These are phyloP conservation scores for Diaperis boleti DNA, from an alignment of 2,888 invertebrate species.

Conservation along the genomic window DNA sequence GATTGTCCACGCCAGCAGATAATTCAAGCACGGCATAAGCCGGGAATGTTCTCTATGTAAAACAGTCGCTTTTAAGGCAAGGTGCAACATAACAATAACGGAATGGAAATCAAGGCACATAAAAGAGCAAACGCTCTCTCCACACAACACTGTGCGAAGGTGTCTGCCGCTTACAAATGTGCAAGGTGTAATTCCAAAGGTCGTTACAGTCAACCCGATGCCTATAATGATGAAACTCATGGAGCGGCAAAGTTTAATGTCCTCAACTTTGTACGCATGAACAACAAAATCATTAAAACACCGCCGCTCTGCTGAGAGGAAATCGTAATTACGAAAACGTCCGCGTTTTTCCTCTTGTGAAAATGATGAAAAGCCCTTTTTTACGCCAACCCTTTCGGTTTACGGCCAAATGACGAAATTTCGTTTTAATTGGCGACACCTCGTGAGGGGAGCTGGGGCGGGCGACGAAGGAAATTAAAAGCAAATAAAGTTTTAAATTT, in stretches of 20 bases:
- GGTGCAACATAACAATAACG: constrained; percentile 48
- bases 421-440: constrained; percentile 19
- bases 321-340: constrained; percentile 2
- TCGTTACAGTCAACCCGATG: constrained; percentile 50
- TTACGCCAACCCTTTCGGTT: constrained; percentile 1
- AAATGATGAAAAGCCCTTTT: constrained; percentile 3
- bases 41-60: constrained; percentile 7
- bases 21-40: constrained; percentile 9
- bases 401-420: constrained; percentile 14
- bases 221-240: constrained; percentile 51
- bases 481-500: too few species aligned
- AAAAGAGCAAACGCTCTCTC: constrained; percentile 45
- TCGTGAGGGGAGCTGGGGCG: too few species aligned
- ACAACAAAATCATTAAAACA: constrained; percentile 29
- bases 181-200: constrained; percentile 48
- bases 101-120: constrained; percentile 52
- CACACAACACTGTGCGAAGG: constrained; percentile 45
- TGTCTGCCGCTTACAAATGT: constrained; percentile 51
- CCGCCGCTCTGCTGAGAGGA: constrained; percentile 4
- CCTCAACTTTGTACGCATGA: constrained; percentile 21
- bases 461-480: too few species aligned
- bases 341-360: not conserved
- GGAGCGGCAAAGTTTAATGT: constrained; percentile 55
- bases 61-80: constrained; percentile 8
- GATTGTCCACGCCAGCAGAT: not conserved